A percentile compares a stretch with the other conserved stretches of the same genome.
These are phyloP conservation scores for Chloroceryle aenea DNA, from an alignment of 2,113 vertebrate genomes.

Conservation along the genomic window DNA sequence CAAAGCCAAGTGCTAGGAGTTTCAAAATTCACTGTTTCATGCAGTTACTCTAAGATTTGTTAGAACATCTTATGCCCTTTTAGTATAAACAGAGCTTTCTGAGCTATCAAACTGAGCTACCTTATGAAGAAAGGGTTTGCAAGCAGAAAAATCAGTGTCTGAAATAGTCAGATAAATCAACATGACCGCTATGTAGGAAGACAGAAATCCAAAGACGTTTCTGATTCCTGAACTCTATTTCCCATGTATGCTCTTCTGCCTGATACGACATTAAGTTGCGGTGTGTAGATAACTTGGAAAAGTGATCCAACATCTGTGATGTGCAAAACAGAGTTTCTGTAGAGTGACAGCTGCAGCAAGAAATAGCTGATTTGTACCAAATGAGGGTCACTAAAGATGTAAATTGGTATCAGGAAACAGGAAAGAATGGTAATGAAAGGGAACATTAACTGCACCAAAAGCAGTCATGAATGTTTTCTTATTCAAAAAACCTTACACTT, in stretches of 20 bases:
- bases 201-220: not conserved
- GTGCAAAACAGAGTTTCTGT: not conserved
- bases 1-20: slow-evolving; percentile 9
- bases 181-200: not conserved
- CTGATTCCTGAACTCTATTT: not conserved
- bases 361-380: not conserved
- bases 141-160: not conserved
- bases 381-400: not conserved
- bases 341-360: not conserved
- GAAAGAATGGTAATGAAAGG: slow-evolving; percentile 7
- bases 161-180: not conserved
- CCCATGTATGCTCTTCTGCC: not conserved
- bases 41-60: not conserved
- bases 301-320: not conserved
- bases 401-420: slow-evolving; percentile 35
- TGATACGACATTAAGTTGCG: not conserved
- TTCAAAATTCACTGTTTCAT: not conserved
- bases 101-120: not conserved
- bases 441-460: not conserved
- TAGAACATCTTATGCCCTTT: not conserved
- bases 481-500: not conserved
- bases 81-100: not conserved
- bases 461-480: not conserved
- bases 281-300: not conserved
- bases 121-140: not conserved